A percentile compares a stretch with the other conserved stretches of the same genome.
phyloP scores from a whole-genome alignment of 2,113 vertebrate genomes.

The Varanus komodoensis region DNA sequence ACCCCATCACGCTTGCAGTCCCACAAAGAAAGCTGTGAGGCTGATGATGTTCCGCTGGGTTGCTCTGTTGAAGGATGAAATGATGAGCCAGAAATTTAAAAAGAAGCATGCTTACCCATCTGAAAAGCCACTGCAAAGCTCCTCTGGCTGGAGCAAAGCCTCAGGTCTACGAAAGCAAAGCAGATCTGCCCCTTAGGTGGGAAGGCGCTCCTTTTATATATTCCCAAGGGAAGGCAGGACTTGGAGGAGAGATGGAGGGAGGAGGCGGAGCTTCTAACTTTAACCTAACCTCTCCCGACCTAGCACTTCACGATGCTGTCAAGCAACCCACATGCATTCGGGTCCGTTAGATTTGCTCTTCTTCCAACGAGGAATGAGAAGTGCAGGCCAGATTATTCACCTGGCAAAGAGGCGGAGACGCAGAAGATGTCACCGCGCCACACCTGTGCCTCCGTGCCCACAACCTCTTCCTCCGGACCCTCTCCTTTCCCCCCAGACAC shows the following conservation, averaged over 20 bases:
- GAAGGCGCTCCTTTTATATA: conserved; percentile 47
- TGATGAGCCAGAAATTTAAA: not conserved
- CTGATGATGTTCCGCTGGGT: not conserved
- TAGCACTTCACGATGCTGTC: not conserved
- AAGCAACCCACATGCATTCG: not conserved
- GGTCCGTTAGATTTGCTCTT: too few relatives aligned
- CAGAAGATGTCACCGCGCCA: too few relatives aligned
- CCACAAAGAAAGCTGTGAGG: not conserved
- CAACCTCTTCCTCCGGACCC: too few relatives aligned
- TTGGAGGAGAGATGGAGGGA: conserved; percentile 22
- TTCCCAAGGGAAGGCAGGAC: conserved; percentile 43
- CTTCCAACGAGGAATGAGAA: not conserved
- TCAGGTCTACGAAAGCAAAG: too few relatives aligned
- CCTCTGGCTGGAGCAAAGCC: not conserved
- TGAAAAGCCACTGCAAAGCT: not conserved
- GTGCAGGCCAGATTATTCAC: too few relatives aligned
- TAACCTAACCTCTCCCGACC: not conserved
- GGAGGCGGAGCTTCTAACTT: not conserved
- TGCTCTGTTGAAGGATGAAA: not conserved
- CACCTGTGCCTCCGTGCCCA: not conserved
- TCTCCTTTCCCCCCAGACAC: too few relatives aligned
- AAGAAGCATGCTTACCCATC: not conserved
- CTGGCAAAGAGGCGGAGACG: too few relatives aligned
- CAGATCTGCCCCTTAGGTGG: not conserved
- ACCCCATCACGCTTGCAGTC: not conserved